Percentiles rank a stretch among this genome's conserved stretches.
phyloP scores from a whole-genome alignment of 2,888 invertebrate species.

The Tortrix viridana region DNA sequence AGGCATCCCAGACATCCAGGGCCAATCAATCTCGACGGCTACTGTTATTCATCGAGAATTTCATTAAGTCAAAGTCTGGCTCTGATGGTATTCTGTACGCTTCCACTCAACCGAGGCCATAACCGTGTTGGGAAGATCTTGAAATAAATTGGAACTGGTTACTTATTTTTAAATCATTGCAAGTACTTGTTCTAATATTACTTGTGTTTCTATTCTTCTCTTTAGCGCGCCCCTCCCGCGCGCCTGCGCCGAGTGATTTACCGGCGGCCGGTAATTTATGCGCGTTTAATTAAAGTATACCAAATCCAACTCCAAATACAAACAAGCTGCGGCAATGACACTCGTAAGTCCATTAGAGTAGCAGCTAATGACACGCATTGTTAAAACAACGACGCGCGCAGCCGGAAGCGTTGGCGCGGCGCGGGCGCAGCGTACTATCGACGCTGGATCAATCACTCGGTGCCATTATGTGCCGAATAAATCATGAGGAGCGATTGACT shows the following conservation, averaged over 20 bases:
- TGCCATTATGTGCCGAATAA: conserved; percentile 29
- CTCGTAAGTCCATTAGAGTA: background rate
- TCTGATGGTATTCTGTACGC: background rate
- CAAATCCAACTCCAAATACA: background rate
- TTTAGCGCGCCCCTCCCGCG: conserved; percentile 42
- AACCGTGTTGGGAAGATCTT: too few species aligned
- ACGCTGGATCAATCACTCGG: conserved; percentile 31
- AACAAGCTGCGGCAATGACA: background rate
- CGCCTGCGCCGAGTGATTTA: conserved; percentile 71
- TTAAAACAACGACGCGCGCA: conserved; percentile 40
- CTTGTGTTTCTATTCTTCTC: conserved; percentile 24
- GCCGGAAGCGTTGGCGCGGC: conserved; percentile 60
- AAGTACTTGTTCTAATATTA: conserved; percentile 29
- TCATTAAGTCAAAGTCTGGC: background rate
- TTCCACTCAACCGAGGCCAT: too few species aligned
- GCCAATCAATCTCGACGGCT: conserved; percentile 3
- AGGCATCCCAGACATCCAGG: conserved; percentile 17
- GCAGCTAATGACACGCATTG: background rate
- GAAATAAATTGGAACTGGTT: too few species aligned
- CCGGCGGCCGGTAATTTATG: conserved; percentile 67
- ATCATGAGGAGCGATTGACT: conserved; percentile 23
- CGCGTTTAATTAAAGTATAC: conserved; percentile 76
- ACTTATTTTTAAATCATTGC: background rate
- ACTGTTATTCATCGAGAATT: background rate
- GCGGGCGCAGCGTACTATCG: conserved; percentile 22